phyloP scores from a whole-genome alignment of 2,113 vertebrate genomes.

The Microtus ochrogaster region DNA sequence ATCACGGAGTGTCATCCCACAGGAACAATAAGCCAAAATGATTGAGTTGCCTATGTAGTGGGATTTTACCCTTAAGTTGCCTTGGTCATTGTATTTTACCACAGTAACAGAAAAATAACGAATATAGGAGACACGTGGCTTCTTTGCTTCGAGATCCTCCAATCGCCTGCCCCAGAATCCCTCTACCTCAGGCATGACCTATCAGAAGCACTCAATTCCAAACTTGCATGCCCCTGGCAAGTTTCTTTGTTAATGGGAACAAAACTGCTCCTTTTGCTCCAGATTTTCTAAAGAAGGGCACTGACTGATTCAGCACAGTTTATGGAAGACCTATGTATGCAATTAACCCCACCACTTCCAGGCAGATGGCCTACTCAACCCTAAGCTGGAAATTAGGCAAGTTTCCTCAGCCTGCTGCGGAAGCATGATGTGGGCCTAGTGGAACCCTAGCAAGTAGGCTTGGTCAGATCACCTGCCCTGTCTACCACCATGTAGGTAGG shows the following conservation, averaged over 20 bases:
- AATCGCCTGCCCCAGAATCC: neutral
- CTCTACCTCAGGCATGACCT: neutral
- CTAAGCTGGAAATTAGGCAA: neutral
- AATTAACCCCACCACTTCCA: neutral
- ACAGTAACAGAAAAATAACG: neutral
- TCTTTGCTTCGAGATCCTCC: neutral
- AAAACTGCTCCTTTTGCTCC: neutral
- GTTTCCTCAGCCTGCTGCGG: neutral
- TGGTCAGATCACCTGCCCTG: neutral
- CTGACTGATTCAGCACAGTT: neutral
- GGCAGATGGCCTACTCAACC: neutral
- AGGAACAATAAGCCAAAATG: neutral
- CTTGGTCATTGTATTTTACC: neutral
- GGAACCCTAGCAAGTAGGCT: neutral
- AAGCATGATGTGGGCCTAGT: neutral
- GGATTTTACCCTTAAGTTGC: neutral
- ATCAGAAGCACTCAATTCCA: neutral
- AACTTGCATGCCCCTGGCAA: neutral
- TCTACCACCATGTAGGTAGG: neutral
- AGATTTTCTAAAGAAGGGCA: neutral
- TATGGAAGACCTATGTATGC: neutral
- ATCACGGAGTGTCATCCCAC: neutral
- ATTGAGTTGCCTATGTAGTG: neutral
- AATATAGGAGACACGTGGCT: neutral
- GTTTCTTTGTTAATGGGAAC: neutral